Evolutionary conservation across 2,888 invertebrate species (phyloP).

Genomic region (Biston stratarius): DNA sequence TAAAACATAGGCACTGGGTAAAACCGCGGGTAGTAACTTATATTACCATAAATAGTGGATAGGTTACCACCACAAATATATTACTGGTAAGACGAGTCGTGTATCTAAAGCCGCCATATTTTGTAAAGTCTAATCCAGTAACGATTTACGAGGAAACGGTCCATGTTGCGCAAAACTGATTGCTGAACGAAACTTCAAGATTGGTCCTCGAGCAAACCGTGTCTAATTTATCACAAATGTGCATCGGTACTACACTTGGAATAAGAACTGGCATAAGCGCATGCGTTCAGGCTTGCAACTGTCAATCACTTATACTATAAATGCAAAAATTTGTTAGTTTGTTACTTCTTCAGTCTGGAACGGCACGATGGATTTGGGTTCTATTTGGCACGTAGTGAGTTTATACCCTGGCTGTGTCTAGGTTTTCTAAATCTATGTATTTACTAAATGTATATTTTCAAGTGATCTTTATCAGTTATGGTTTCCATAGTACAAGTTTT

Average conservation of each 20-base stretch:
- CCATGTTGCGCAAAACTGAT: conserved; percentile 78
- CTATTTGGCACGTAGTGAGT: no score
- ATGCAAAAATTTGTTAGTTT: neutral
- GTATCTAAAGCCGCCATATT: conserved; percentile 43
- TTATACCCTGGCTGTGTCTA: no score
- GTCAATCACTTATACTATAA: conserved; percentile 50
- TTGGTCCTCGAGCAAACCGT: conserved; percentile 72
- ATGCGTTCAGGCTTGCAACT: conserved; percentile 56
- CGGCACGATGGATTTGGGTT: no score
- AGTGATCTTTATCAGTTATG: no score
- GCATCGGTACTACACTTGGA: conserved; percentile 58
- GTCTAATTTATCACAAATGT: conserved; percentile 78
- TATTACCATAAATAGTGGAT: neutral
- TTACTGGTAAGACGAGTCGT: conserved; percentile 21
- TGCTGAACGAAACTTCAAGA: conserved; percentile 65
- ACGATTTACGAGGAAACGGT: conserved; percentile 71
- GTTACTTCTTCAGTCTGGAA: no score
- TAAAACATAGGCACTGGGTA: conserved; percentile 13
- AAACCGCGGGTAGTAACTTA: neutral
- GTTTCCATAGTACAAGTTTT: no score
- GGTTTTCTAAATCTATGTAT: no score
- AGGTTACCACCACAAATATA: neutral
- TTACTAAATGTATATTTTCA: no score
- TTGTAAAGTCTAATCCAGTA: conserved; percentile 60
- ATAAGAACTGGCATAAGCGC: conserved; percentile 39